Evolutionary conservation across 1,140 invertebrate species (phyloP).

Genomic region (Limonius californicus): DNA sequence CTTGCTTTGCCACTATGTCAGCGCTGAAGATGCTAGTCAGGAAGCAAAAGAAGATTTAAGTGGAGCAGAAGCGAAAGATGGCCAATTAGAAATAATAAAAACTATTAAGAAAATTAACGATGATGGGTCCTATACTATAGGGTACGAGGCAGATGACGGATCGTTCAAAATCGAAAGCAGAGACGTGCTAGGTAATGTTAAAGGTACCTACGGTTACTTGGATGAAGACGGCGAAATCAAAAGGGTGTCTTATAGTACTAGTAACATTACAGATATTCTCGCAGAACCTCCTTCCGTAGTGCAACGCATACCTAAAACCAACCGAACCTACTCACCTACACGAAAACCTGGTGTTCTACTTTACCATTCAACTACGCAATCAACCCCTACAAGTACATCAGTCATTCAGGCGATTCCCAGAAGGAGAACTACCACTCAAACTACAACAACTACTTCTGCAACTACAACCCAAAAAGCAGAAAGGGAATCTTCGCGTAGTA

Average conservation of each 20-base stretch:
- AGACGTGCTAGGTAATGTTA: slow-evolving; percentile 75
- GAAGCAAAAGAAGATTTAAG: slow-evolving; percentile 50
- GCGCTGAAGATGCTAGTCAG: background rate
- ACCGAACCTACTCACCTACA: slow-evolving; percentile 42
- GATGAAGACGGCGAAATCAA: slow-evolving; percentile 77
- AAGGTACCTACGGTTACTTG: slow-evolving; percentile 82
- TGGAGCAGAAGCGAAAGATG: slow-evolving; percentile 54
- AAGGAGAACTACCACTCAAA: slow-evolving; percentile 46
- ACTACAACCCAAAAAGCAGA: slow-evolving; percentile 40
- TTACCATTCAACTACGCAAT: slow-evolving; percentile 50
- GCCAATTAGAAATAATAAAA: slow-evolving; percentile 62
- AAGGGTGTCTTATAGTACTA: slow-evolving; percentile 74
- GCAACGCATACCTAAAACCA: slow-evolving; percentile 49
- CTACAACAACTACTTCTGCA: slow-evolving; percentile 42
- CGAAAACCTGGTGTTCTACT: slow-evolving; percentile 45
- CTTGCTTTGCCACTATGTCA: background rate
- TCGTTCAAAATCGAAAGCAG: slow-evolving; percentile 82
- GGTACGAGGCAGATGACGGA: slow-evolving; percentile 79
- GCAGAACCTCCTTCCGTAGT: slow-evolving; percentile 51
- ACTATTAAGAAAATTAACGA: slow-evolving; percentile 78
- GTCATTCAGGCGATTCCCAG: slow-evolving; percentile 61
- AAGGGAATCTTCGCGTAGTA: slow-evolving; percentile 26
- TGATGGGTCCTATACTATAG: slow-evolving; percentile 81
- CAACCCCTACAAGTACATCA: slow-evolving; percentile 46
- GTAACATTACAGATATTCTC: slow-evolving; percentile 52